Evolutionary conservation across 2,113 vertebrate genomes (phyloP).

Genomic region (Lathamus discolor): DNA sequence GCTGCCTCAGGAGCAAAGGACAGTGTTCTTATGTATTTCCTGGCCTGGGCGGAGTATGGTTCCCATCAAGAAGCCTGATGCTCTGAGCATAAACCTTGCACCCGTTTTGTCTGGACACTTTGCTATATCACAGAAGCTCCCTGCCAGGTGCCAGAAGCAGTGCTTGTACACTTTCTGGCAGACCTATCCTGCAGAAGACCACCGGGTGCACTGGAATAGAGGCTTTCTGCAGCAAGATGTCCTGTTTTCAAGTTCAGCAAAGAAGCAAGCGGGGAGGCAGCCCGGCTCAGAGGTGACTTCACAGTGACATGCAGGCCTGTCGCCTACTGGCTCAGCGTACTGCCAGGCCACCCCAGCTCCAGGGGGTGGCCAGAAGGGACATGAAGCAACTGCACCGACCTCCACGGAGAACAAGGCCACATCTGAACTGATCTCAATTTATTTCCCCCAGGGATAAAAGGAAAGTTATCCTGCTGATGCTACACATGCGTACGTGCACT

Average conservation of each 20-base stretch:
- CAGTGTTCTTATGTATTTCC: background rate
- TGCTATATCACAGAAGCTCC: background rate
- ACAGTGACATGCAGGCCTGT: background rate
- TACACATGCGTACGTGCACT: background rate
- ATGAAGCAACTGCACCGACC: background rate
- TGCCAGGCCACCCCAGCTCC: background rate
- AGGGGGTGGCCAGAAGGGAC: background rate
- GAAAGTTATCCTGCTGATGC: background rate
- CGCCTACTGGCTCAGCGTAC: background rate
- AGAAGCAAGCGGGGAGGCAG: background rate
- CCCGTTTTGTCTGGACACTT: background rate
- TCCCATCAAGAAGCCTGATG: background rate
- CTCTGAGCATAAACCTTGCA: background rate
- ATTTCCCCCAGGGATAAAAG: background rate
- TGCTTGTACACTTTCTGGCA: background rate
- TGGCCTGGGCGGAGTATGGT: background rate
- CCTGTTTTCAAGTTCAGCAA: background rate
- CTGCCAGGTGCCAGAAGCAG: background rate
- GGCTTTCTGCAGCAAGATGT: background rate
- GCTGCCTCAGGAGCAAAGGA: background rate
- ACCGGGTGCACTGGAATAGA: accelerated
- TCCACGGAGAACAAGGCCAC: background rate
- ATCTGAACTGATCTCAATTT: background rate
- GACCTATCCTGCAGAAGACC: background rate
- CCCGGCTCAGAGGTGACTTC: background rate